These are phyloP conservation scores for Cheilosia urbana DNA, from an alignment of 2,888 invertebrate genomes.

Conservation along the genomic window DNA sequence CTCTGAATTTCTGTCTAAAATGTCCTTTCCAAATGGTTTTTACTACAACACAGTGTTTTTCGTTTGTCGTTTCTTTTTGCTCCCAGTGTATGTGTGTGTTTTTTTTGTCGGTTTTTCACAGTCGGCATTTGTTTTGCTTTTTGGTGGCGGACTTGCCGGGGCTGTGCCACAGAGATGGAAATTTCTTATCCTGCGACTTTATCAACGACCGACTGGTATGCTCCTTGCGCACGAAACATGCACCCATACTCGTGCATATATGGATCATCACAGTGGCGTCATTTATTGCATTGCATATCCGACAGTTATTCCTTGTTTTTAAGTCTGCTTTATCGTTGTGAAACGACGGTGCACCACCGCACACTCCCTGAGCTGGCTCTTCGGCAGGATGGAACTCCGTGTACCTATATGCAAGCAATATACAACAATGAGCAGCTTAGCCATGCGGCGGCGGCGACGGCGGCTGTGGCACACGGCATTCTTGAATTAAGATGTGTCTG, in stretches of 20 bases:
- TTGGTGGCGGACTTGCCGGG: constrained; percentile 50
- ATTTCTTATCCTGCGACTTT: constrained; percentile 60
- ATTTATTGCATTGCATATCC: constrained; percentile 73
- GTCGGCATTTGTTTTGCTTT: constrained; percentile 48
- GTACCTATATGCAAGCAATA: constrained; percentile 16
- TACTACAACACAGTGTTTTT: constrained; percentile 19
- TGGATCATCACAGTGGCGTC: constrained; percentile 74
- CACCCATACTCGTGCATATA: constrained; percentile 29
- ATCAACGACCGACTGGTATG: constrained; percentile 39
- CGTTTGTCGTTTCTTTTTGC: not conserved
- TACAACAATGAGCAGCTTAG: constrained; percentile 30
- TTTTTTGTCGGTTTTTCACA: not conserved
- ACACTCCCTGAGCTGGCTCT: not conserved
- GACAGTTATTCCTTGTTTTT: constrained; percentile 73
- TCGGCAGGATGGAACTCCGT: constrained; percentile 21
- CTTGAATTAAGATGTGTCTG: constrained; percentile 73
- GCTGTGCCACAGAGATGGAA: constrained; percentile 28
- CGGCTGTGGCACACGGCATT: constrained; percentile 48
- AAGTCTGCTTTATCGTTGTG: constrained; percentile 70
- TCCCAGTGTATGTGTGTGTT: not conserved
- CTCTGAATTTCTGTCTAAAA: constrained; percentile 57
- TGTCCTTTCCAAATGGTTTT: constrained; percentile 56
- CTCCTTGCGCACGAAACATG: not conserved
- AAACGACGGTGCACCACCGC: constrained; percentile 36
- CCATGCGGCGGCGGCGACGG: constrained; percentile 30